Percentiles rank a stretch among this genome's conserved stretches.
Conservation (phyloP, 2,797 vertebrate species). For the Loriculus beryllinus region DNA sequence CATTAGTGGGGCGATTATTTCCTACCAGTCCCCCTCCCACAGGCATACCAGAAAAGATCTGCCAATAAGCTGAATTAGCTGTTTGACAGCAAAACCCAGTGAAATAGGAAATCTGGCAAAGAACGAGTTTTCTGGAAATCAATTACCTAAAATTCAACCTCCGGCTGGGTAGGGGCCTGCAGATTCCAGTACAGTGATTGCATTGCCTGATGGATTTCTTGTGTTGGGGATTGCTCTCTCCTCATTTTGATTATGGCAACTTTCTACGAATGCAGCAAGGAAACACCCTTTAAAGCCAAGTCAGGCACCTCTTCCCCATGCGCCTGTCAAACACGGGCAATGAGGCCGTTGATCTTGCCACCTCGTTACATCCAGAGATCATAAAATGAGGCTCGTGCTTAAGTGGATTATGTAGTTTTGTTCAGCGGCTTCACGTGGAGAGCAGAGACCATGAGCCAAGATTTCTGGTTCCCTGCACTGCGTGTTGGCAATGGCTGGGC, state of each 20-base stretch:
- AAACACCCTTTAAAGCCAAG: background rate
- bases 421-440: background rate
- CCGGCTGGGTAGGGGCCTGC: background rate
- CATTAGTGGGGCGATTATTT: background rate
- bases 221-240: background rate
- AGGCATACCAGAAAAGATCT: background rate
- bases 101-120: constrained; percentile 8
- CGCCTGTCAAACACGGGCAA: background rate
- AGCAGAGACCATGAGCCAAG: constrained; percentile 1
- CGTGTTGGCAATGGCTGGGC: constrained; percentile 3
- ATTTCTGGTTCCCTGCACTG: constrained; percentile 9
- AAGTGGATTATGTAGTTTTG: constrained; percentile 36
- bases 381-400: background rate
- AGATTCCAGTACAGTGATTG: background rate
- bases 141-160: constrained; percentile 25
- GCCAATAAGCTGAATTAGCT: background rate
- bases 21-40: background rate
- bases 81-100: background rate
- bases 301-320: background rate
- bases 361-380: constrained; percentile 12
- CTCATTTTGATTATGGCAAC: background rate
- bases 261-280: background rate
- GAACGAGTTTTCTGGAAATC: constrained; percentile 19
- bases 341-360: background rate
- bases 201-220: background rate